These are phyloP conservation scores for Odontocolon sp. DNA, from an alignment of 2,888 invertebrate species.

Conservation along the genomic window DNA sequence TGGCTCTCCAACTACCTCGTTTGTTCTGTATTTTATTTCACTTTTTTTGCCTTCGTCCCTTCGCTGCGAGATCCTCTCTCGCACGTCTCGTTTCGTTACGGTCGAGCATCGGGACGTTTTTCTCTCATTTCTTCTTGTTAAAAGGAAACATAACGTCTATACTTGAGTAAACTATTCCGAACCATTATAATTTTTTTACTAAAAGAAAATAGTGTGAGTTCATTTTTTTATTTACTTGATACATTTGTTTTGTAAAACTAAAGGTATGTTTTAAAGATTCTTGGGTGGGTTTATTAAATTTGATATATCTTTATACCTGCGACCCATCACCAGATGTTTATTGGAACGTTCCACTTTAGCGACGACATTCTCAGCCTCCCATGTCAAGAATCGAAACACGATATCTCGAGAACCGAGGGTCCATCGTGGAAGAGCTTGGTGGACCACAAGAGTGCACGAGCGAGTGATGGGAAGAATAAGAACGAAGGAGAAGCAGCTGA, in stretches of 20 bases:
- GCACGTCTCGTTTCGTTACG: background rate
- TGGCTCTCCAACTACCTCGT: conserved; percentile 31
- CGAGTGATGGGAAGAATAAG: background rate
- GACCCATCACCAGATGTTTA: too few species aligned
- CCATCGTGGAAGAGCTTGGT: conserved; percentile 4
- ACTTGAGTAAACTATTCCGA: too few species aligned
- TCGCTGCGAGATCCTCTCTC: conserved; percentile 3
- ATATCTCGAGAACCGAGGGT: conserved; percentile 52
- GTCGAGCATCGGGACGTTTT: too few species aligned
- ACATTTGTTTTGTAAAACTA: too few species aligned
- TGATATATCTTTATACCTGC: too few species aligned
- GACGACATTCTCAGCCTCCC: conserved; percentile 53
- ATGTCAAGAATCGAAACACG: conserved; percentile 60
- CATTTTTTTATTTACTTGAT: too few species aligned
- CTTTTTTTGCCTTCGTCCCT: conserved; percentile 2
- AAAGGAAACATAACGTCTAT: too few species aligned
- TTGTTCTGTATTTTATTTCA: conserved; percentile 15
- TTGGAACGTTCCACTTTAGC: conserved; percentile 42
- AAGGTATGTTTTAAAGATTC: too few species aligned
- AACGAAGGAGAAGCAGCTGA: conserved; percentile 12
- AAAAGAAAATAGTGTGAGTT: too few species aligned
- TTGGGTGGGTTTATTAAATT: too few species aligned
- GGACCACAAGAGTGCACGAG: background rate
- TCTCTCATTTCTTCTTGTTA: too few species aligned
- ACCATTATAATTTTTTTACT: too few species aligned